Conservation (phyloP, 2,888 invertebrate genomes). For the Rhagium mordax region DNA sequence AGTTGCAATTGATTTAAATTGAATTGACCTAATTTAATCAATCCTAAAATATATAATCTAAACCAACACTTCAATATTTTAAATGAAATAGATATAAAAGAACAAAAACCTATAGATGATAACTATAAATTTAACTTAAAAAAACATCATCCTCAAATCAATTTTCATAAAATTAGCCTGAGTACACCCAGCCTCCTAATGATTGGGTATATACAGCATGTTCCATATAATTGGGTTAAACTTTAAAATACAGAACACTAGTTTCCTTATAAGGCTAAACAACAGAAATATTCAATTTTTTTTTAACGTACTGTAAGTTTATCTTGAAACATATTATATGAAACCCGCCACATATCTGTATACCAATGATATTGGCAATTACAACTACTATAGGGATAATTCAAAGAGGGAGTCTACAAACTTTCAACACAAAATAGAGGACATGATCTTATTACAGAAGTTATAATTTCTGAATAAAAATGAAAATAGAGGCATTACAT, state of each 20-base stretch:
- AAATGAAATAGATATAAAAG: too few species aligned
- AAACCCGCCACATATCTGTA: slow-evolving; percentile 8
- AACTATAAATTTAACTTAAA: too few species aligned
- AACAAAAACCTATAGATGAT: too few species aligned
- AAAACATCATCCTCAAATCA: not conserved
- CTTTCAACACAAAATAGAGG: slow-evolving; percentile 9
- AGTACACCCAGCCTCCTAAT: not conserved
- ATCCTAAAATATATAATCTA: too few species aligned
- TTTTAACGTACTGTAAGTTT: too few species aligned
- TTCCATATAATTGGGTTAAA: not conserved
- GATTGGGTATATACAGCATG: not conserved
- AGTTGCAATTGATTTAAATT: too few species aligned
- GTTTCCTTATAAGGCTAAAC: not conserved
- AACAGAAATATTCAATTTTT: too few species aligned
- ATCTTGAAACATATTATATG: not conserved
- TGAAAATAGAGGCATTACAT: too few species aligned
- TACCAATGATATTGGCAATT: slow-evolving; percentile 10
- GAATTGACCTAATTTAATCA: too few species aligned
- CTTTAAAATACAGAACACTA: not conserved
- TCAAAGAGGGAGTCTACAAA: slow-evolving; percentile 20
- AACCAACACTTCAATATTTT: too few species aligned
- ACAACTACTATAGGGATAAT: slow-evolving; percentile 20
- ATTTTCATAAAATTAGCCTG: not conserved
- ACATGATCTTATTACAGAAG: not conserved
- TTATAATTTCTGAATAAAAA: too few species aligned